A percentile compares a stretch with the other conserved stretches of the same genome.
Evolutionary conservation across 1,140 invertebrate species (phyloP).

Genomic region (Drosophila miranda): DNA sequence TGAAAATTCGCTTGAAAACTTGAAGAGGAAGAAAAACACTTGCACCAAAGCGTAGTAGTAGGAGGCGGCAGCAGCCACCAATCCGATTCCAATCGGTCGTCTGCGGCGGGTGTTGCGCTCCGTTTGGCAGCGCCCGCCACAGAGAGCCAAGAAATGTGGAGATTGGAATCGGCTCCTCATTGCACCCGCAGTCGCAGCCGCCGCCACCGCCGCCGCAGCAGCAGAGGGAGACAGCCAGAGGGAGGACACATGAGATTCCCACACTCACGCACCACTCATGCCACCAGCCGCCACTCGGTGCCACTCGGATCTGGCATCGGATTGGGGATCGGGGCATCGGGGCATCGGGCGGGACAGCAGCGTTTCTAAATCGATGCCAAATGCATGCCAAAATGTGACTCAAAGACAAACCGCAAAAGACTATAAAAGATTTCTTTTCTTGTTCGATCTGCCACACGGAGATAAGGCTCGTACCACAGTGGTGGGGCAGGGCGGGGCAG

Average conservation of each 20-base stretch:
- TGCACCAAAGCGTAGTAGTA: slow-evolving; percentile 52
- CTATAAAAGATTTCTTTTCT: slow-evolving; percentile 75
- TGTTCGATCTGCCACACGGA: slow-evolving; percentile 70
- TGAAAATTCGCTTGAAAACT: slow-evolving; percentile 64
- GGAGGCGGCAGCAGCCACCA: slow-evolving; percentile 38
- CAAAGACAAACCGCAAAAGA: slow-evolving; percentile 79
- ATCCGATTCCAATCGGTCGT: slow-evolving; percentile 76
- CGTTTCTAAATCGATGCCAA: slow-evolving; percentile 69
- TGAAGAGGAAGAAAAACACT: slow-evolving; percentile 48
- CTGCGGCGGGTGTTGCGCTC: slow-evolving; percentile 67
- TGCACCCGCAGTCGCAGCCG: slow-evolving; percentile 39
- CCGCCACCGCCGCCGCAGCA: neutral
- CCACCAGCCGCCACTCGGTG: slow-evolving; percentile 29
- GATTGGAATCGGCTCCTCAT: slow-evolving; percentile 73
- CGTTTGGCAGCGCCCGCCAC: slow-evolving; percentile 65
- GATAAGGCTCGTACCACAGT: slow-evolving; percentile 49
- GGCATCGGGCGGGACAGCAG: slow-evolving; percentile 17
- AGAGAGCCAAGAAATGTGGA: slow-evolving; percentile 44
- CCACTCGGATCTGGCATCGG: slow-evolving; percentile 40
- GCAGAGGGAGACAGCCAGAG: slow-evolving; percentile 9
- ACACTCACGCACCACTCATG: slow-evolving; percentile 64
- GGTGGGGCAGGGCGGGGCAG: neutral
- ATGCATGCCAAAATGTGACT: slow-evolving; percentile 54
- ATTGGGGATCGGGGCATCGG: slow-evolving; percentile 34
- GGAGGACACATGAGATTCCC: slow-evolving; percentile 48